Conservation (phyloP, 2,113 vertebrate genomes). For the Mobula birostris region DNA sequence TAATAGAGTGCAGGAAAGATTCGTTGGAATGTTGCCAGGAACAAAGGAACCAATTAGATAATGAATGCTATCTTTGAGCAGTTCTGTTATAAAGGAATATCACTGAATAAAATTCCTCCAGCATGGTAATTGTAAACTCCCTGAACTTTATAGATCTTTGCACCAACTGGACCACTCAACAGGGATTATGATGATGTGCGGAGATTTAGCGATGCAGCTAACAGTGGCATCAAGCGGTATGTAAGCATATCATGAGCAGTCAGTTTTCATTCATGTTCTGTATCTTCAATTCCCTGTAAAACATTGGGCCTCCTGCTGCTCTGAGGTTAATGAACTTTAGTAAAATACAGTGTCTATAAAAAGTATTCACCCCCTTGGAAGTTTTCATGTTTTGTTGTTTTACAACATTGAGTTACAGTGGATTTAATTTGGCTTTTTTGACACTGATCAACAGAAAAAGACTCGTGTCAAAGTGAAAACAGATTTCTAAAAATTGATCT, state of each 20-base stretch:
- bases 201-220: conserved; percentile 61
- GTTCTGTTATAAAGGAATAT: neutral
- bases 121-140: neutral
- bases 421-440: too few species aligned
- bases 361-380: too few species aligned
- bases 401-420: too few species aligned
- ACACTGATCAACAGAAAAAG: too few species aligned
- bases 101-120: neutral
- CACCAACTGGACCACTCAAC: conserved; percentile 61
- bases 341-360: neutral
- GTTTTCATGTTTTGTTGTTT: too few species aligned
- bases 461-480: too few species aligned
- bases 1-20: neutral
- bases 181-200: conserved; percentile 66
- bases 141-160: conserved; percentile 48
- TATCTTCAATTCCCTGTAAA: neutral
- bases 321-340: neutral
- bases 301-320: neutral
- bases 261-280: neutral
- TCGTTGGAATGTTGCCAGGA: neutral
- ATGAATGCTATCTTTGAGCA: neutral
- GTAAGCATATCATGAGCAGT: conserved; percentile 41
- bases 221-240: conserved; percentile 55
- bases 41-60: neutral
- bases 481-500: too few species aligned